Evolutionary conservation across 2,797 vertebrate genomes (phyloP).

Genomic region (Syndactyla subalaris): DNA sequence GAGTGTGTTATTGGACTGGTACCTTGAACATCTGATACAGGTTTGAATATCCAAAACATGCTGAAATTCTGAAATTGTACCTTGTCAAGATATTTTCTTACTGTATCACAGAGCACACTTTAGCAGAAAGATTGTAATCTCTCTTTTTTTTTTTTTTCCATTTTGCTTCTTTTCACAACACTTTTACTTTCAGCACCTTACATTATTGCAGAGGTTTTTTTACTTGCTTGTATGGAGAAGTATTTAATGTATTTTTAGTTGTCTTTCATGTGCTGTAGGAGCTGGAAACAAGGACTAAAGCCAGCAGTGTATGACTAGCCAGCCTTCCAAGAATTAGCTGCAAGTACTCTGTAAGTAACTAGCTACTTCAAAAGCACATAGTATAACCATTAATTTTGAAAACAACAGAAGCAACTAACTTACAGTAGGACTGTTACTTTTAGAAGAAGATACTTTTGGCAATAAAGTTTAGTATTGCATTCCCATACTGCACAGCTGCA

Average conservation of each 20-base stretch:
- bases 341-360: slow-evolving; percentile 2
- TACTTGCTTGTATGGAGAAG: slow-evolving; percentile 53
- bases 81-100: background rate
- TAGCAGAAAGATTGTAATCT: background rate
- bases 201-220: background rate
- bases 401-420: background rate
- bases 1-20: background rate
- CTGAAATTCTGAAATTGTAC: background rate
- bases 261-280: slow-evolving; percentile 58
- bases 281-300: slow-evolving; percentile 63
- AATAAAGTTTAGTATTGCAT: background rate
- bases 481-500: background rate
- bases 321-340: slow-evolving; percentile 58
- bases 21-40: background rate
- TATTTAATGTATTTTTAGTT: slow-evolving; percentile 68
- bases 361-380: background rate
- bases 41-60: background rate
- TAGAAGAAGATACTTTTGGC: background rate
- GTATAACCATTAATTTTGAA: background rate
- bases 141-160: background rate
- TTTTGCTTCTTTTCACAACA: background rate
- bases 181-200: slow-evolving; percentile 1
- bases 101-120: background rate
- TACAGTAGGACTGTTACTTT: background rate
- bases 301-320: slow-evolving; percentile 40